Percentiles rank a stretch among this genome's conserved stretches.
phyloP scores from a whole-genome alignment of 2,888 invertebrate species.

The Spodoptera picta region DNA sequence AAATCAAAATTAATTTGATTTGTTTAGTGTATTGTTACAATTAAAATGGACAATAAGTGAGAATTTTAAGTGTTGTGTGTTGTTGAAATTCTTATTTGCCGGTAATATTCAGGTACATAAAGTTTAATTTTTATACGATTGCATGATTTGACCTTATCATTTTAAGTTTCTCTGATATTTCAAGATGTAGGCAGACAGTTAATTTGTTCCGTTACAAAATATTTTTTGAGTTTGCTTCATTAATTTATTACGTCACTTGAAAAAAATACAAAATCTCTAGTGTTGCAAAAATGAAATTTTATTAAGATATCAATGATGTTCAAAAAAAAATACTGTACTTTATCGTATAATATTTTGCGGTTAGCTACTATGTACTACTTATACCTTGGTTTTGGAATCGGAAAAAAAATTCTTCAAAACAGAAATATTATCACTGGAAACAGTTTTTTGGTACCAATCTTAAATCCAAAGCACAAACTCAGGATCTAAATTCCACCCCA shows the following conservation, averaged over 20 bases:
- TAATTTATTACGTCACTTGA: not conserved
- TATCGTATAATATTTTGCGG: too few relatives aligned
- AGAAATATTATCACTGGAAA: too few relatives aligned
- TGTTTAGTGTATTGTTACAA: slow-evolving; percentile 6
- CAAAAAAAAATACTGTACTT: too few relatives aligned
- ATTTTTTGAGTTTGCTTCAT: not conserved
- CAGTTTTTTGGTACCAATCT: too few relatives aligned
- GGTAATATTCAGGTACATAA: slow-evolving; percentile 38
- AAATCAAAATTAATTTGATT: slow-evolving; percentile 1
- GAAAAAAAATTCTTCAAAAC: too few relatives aligned
- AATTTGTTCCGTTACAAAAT: not conserved
- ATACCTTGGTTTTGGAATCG: too few relatives aligned
- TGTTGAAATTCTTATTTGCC: slow-evolving; percentile 7
- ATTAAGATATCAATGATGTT: too few relatives aligned
- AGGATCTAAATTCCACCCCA: too few relatives aligned
- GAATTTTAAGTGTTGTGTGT: slow-evolving; percentile 38
- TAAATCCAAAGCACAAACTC: too few relatives aligned
- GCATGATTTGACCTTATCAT: slow-evolving; percentile 21
- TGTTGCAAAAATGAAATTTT: too few relatives aligned
- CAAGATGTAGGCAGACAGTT: not conserved
- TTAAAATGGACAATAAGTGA: slow-evolving; percentile 19
- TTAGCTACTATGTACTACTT: too few relatives aligned
- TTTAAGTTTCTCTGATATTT: slow-evolving; percentile 15
- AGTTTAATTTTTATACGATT: slow-evolving; percentile 18
- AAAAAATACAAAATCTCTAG: too few relatives aligned